These are phyloP conservation scores for Gavialis gangeticus DNA, from an alignment of 2,113 vertebrate species.

Conservation along the genomic window DNA sequence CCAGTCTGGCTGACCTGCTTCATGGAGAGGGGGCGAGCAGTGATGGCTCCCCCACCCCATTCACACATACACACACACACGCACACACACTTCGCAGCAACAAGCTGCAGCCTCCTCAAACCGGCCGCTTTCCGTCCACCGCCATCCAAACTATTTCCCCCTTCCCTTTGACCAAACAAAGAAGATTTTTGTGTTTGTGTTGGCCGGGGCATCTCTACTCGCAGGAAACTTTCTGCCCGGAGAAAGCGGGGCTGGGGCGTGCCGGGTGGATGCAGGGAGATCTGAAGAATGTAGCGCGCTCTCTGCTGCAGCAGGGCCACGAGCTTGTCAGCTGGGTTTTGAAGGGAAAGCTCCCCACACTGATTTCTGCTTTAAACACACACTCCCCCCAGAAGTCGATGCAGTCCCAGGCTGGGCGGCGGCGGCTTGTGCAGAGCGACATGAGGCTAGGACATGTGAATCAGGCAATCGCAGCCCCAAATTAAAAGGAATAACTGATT, in stretches of 20 bases:
- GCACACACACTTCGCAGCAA: not conserved
- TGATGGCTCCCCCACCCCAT: not conserved
- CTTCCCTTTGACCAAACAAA: conserved; percentile 49
- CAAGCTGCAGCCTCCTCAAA: not conserved
- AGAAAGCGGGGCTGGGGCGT: conserved; percentile 30
- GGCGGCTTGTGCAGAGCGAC: not conserved
- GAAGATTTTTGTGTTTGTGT: conserved; percentile 56
- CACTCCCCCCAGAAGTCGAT: not conserved
- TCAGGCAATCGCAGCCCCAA: conserved; percentile 6
- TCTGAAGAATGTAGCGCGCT: not conserved
- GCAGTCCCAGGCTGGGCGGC: not conserved
- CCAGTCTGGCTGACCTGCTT: not conserved
- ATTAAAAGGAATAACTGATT: not conserved
- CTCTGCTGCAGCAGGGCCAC: not conserved
- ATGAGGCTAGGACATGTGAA: conserved; percentile 12
- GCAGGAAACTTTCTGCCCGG: conserved; percentile 48
- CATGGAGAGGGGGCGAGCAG: not conserved
- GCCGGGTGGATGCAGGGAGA: not conserved
- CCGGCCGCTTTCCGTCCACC: not conserved
- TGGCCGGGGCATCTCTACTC: conserved; percentile 40
- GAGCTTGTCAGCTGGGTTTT: not conserved
- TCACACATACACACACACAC: not conserved
- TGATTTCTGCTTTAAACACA: not conserved
- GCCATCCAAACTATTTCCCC: not conserved
- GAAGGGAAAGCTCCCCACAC: not conserved